Base-by-base conservation (phyloP, 2,888 invertebrate genomes). In the Ceriagrion tenellum region DNA sequence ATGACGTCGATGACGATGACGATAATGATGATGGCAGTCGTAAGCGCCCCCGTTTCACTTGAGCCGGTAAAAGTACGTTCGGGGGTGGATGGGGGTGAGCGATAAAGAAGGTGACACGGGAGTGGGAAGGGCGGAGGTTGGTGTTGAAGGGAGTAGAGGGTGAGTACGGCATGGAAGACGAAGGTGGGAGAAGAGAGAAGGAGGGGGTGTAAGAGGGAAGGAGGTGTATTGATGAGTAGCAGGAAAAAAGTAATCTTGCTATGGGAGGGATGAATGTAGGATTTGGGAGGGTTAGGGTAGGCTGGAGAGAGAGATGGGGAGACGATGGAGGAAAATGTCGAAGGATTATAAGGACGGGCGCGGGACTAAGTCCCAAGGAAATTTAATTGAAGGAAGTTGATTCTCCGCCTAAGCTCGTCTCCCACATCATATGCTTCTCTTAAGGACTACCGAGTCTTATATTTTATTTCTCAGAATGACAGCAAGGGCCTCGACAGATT, bases 21-120 rank as follows among this genome's bases (percentile, higher is more conserved):
- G 88, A 40, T 47, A 47, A 88, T 47, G 88, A 40, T 40, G 88
- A 88, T 88, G 88, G 35, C 10, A 26, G 35, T 18, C 47, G 88
- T 88, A 88, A 88, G 47, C 69, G 88, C 88, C 88, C 88, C 35
- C 47, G 18, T 88, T 88, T 88, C 47, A 88, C n/a, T 40, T 40
- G 88, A 88, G 88, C 40, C 88, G 88, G 88, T 26, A 26, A 88
- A 47, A 40, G 23, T 40, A 47, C 40, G 8, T 40, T n/a, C n/a
- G n/a, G n/a, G n/a, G n/a, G n/a, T n/a, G n/a, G n/a, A n/a, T n/a
- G n/a, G n/a, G n/a, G 26, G 88, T 2, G 47, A 0, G 47, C 47
- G 88, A 26, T 88, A 47, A 47, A 40, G 47, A 88, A 47, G 23
- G 40, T 23, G 23, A 40, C 88, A 20, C 18, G 40, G 40, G 40